These are phyloP conservation scores for Galaxea fascicularis DNA, from an alignment of 92 coral and sea anemone species.

Conservation along the genomic window DNA sequence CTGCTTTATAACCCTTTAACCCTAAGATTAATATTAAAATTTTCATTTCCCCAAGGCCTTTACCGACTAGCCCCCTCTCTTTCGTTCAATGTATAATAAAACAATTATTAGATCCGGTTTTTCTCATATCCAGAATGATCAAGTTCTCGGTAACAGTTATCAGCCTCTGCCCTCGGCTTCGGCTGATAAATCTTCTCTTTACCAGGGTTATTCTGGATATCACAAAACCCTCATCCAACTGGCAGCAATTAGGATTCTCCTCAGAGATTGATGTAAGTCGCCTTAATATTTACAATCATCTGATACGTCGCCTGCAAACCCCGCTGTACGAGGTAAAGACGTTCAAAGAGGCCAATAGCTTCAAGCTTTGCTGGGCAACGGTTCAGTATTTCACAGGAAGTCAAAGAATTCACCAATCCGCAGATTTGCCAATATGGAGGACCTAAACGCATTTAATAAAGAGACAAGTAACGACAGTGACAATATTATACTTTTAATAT, in stretches of 20 bases:
- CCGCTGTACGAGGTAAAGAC: constrained; percentile 59
- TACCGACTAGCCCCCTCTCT: too few species aligned
- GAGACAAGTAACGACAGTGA: constrained; percentile 15
- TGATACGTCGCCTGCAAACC: constrained; percentile 53
- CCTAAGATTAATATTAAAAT: too few species aligned
- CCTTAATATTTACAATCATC: constrained; percentile 52
- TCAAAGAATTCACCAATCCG: constrained; percentile 38
- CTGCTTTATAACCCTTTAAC: too few species aligned
- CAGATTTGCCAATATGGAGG: constrained; percentile 49
- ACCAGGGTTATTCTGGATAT: too few species aligned
- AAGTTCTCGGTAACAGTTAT: too few species aligned
- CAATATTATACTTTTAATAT: constrained; percentile 4
- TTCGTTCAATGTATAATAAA: too few species aligned
- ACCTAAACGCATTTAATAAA: constrained; percentile 29
- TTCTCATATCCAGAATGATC: too few species aligned
- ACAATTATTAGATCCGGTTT: too few species aligned
- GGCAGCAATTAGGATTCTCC: constrained; percentile 38
- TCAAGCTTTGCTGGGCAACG: constrained; percentile 65
- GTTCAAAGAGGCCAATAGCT: constrained; percentile 40
- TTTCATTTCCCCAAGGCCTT: too few species aligned
- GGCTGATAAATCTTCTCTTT: too few species aligned
- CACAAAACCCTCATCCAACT: too few species aligned
- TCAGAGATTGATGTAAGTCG: neutral
- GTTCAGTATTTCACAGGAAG: constrained; percentile 48
- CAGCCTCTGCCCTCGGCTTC: too few species aligned